Base-by-base conservation (phyloP, 1,140 invertebrate genomes). In the Tetraneura akinire region DNA sequence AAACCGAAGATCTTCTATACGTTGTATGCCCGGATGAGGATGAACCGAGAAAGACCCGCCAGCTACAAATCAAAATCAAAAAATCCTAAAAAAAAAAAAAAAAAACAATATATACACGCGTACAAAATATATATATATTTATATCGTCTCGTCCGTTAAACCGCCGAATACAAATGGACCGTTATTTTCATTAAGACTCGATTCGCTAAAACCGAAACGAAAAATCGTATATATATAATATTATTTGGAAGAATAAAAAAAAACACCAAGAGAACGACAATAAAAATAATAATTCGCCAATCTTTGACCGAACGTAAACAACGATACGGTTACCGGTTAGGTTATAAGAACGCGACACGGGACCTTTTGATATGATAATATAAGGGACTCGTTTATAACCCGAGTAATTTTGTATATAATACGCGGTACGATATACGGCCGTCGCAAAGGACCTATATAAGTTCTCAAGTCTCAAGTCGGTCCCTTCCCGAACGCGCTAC, bases 291-390 rank as follows among this genome's bases (percentile, higher is more conserved):
- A 29, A 70, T 55, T 37, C 45, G 18, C n/a, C 71, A 45, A 53
- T 49, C 70, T 49, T 51, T 51, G 70, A 73, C 45, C 70, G 49
- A 73, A 53, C 32, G n/a, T 29, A 73, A 53, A 53, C 49, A 42
- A 23, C 21, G 29, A 32, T 57, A 55, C 51, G 26, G n/a, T n/a
- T n/a, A n/a, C n/a, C n/a, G n/a, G n/a, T n/a, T n/a, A n/a, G n/a
- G n/a, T n/a, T n/a, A n/a, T n/a, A n/a, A n/a, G 32, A 37, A 37
- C 32, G 32, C 32, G 3, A 8, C 3, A 8, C 32, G 32, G 32
- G 51, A 45, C 55, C 74, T 78, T 78, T 78, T 78, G 74, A 78
- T 78, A 78, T 78, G 74, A 78, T 78, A 78, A 78, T 78, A 78
- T n/a, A n/a, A n/a, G 62, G 74, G 53, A 57, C 55, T 57, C 73